These are phyloP conservation scores for Saccostrea glomerata DNA, from an alignment of 1,140 invertebrate species.

Conservation along the genomic window DNA sequence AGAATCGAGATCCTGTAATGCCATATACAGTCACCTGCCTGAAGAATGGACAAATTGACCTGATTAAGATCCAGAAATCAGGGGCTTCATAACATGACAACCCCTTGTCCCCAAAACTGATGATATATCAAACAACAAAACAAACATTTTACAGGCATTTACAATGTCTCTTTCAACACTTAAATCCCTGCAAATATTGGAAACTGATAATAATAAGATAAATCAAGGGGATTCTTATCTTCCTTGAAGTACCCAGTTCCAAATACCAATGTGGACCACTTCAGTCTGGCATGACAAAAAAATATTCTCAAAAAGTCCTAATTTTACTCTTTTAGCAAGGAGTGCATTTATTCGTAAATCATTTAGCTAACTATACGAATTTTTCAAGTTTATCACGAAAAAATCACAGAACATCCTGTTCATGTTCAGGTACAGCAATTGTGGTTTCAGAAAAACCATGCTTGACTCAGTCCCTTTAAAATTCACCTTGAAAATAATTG, in stretches of 20 bases:
- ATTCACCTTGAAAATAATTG: not conserved
- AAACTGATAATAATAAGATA: conserved; percentile 8
- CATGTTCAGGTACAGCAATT: not conserved
- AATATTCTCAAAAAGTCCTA: not conserved
- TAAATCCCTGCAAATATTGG: conserved; percentile 36
- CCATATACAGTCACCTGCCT: not conserved
- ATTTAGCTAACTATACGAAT: not conserved
- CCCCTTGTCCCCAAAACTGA: not conserved
- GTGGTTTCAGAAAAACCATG: not conserved
- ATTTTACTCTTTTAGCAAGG: not conserved
- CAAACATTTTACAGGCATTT: conserved; percentile 26
- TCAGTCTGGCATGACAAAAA: not conserved
- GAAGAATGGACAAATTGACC: conserved; percentile 18
- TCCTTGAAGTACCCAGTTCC: not conserved
- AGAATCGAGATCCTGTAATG: not conserved
- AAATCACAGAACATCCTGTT: too few species aligned
- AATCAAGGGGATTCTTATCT: conserved; percentile 18
- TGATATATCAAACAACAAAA: conserved; percentile 30
- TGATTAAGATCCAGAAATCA: conserved; percentile 14
- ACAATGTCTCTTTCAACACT: conserved; percentile 35
- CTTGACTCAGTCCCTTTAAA: not conserved
- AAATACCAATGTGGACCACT: conserved; percentile 2
- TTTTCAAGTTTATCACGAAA: not conserved
- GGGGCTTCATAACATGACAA: conserved; percentile 31
- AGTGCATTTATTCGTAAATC: not conserved